phyloP scores from a whole-genome alignment of 2,113 vertebrate genomes.

The Gadus chalcogrammus region DNA sequence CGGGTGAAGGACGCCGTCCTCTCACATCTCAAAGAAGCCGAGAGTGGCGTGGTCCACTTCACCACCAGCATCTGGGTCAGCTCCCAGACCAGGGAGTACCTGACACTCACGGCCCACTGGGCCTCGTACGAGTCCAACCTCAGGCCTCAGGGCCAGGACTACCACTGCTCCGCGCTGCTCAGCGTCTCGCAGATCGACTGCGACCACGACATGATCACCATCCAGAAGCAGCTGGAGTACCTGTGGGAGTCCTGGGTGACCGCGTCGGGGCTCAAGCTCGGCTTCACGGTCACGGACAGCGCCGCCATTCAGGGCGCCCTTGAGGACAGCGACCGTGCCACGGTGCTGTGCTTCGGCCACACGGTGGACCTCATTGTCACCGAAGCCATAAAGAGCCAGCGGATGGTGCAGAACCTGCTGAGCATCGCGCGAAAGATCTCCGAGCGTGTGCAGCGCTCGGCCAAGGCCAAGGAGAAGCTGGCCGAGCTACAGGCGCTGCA shows the following conservation, averaged over 20 bases:
- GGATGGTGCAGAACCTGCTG: constrained; percentile 94
- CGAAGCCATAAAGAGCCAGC: constrained; percentile 97
- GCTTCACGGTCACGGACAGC: constrained; percentile 92
- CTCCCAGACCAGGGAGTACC: constrained; percentile 91
- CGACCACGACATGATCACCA: constrained; percentile 82
- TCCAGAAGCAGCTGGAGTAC: constrained; percentile 91
- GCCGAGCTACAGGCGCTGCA: constrained; percentile 83
- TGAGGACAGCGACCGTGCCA: constrained; percentile 82
- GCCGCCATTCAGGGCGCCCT: constrained; percentile 80
- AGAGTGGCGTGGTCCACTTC: constrained; percentile 91
- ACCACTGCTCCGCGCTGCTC: constrained; percentile 89
- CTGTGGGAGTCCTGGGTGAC: constrained; percentile 96
- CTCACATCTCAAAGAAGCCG: constrained; percentile 89
- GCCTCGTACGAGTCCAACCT: constrained; percentile 85
- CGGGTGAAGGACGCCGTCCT: constrained; percentile 85
- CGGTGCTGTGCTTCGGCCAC: constrained; percentile 91
- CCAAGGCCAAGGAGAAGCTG: constrained; percentile 85
- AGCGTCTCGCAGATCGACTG: constrained; percentile 91
- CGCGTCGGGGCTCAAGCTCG: constrained; percentile 85
- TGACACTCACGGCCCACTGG: constrained; percentile 95
- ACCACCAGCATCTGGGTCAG: constrained; percentile 93
- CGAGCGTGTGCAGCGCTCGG: constrained; percentile 89
- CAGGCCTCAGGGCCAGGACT: constrained; percentile 86
- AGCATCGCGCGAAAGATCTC: constrained; percentile 94
- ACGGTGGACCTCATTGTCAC: constrained; percentile 87